Conservation (phyloP, 2,888 invertebrate species). For the Ichneumon xanthorius region DNA sequence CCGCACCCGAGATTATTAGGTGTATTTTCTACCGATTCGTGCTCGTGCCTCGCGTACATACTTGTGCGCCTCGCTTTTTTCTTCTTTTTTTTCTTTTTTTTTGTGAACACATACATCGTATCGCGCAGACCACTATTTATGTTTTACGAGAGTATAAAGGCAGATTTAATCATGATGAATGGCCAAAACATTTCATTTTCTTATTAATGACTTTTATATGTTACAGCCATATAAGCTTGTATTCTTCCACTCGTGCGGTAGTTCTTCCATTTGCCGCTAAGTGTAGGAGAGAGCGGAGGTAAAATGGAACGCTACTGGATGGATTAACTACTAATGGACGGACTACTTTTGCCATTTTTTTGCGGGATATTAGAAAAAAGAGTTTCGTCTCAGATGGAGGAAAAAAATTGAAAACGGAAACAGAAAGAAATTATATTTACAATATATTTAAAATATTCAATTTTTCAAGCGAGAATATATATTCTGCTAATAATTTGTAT, state of each 20-base stretch:
- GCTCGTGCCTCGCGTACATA: neutral
- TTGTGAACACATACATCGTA: neutral
- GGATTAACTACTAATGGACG: no score
- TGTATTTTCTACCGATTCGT: conserved; percentile 38
- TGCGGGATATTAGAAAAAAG: no score
- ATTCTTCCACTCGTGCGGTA: neutral
- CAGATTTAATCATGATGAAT: conserved; percentile 59
- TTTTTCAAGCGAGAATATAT: no score
- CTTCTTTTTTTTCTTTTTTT: neutral
- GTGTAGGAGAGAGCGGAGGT: neutral
- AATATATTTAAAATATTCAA: no score
- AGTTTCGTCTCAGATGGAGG: no score
- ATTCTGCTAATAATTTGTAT: no score
- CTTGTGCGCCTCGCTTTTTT: no score
- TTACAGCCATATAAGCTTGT: conserved; percentile 15
- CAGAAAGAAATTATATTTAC: no score
- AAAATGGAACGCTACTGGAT: no score
- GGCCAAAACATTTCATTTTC: conserved; percentile 34
- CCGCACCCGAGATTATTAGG: conserved; percentile 44
- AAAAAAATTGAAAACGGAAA: no score
- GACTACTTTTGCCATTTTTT: no score
- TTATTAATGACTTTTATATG: conserved; percentile 38
- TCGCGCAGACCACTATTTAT: neutral
- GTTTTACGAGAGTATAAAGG: conserved; percentile 40
- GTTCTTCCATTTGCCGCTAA: conserved; percentile 31